Evolutionary conservation across 2,113 vertebrate species (phyloP), one percentile per base, ranked within the genome.

Genomic region (Spermophilus dauricus): DNA sequence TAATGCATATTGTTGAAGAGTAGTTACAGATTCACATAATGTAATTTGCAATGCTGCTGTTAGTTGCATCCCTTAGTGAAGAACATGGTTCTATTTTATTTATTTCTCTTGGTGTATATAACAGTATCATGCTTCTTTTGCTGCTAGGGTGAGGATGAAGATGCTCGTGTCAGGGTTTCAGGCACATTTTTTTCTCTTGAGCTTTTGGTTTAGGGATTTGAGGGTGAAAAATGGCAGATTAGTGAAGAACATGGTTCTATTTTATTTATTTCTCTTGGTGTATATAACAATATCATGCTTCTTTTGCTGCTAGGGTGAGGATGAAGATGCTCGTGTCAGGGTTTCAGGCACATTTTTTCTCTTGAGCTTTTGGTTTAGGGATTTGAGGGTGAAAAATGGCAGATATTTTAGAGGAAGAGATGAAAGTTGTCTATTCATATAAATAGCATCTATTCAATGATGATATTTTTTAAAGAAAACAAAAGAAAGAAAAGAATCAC

Each of bases 131-230:
- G 5, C 67, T 84, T 65, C 30, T 91, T 14, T 84, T 24, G 16
- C 37, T 51, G 37, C 28, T 18, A 67, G 45, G 26, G 18, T 53
- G 53, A 42, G 4, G 53, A 34, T 82, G 51, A 80, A 94, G 85
- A 89, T 14, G 45, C 83, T 72, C 86, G 58, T 39, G 45, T 51
- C 48, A 58, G 34, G 61, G 63, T 80, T 73, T 89, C 18, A n/a
- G 69, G 67, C 12, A 76, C 39, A 30, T 22, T 24, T 14, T n/a
- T 92, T 83, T 86, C 45, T 83, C 77, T 1, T 78, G 61, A 73
- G 45, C 37, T 86, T 89, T 94, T 82, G 10, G 26, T 94, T 82
- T 65, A 61, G 42, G 58, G 56, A 95, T 72, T 65, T 83, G 53
- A 92, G 37, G 20, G 70, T 32, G 37, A 45, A 22, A 34, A 53